These are phyloP conservation scores for Anguilla japonica DNA, from an alignment of 2,113 vertebrate genomes.

Conservation along the genomic window DNA sequence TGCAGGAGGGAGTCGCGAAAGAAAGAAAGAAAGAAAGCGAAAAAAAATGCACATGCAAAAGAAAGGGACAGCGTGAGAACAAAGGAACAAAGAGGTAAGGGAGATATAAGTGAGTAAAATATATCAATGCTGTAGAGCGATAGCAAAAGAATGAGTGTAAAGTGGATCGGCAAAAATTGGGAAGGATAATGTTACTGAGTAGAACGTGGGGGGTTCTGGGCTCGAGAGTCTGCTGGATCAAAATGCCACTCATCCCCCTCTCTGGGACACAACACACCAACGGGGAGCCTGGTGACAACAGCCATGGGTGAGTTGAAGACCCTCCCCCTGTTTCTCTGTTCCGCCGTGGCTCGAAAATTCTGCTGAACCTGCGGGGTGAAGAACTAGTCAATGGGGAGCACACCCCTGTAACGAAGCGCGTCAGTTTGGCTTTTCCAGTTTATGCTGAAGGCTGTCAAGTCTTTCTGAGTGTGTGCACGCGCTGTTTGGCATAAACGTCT, in stretches of 20 bases:
- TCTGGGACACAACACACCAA: background rate
- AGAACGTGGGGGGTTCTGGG: background rate
- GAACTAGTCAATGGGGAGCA: background rate
- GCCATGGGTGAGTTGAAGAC: background rate
- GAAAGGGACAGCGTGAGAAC: background rate
- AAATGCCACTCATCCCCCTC: background rate
- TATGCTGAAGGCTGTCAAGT: background rate
- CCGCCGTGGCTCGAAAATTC: background rate
- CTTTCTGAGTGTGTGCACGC: background rate
- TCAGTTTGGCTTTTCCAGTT: background rate
- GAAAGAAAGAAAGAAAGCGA: conserved; percentile 28
- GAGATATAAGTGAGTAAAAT: background rate
- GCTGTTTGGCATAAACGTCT: background rate
- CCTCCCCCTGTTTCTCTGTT: background rate
- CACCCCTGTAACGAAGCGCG: background rate
- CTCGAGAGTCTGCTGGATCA: background rate
- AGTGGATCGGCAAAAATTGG: background rate
- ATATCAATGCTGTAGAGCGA: background rate
- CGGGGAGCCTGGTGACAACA: background rate
- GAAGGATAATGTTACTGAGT: background rate
- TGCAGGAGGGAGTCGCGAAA: background rate
- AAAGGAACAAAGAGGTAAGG: background rate
- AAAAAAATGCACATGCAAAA: too few species aligned
- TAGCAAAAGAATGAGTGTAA: background rate
- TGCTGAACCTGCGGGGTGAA: background rate